A percentile compares a stretch with the other conserved stretches of the same genome.
Conservation (phyloP, 2,888 invertebrate species). For the Coronaproctus castanopsis region DNA sequence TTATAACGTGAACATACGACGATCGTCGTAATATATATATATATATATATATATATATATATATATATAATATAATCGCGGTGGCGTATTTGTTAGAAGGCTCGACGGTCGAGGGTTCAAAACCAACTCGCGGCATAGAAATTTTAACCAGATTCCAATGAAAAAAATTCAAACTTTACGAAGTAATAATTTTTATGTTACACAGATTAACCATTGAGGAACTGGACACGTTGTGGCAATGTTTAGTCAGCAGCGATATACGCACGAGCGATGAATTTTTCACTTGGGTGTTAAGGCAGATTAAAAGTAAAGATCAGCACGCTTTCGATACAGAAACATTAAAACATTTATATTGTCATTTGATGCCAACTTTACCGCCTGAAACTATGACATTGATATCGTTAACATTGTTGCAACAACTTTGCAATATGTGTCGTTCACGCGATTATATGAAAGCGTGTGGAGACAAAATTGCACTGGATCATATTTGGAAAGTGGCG, state of each 20-base stretch:
- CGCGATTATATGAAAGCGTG: conserved; percentile 13
- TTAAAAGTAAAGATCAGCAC: conserved; percentile 70
- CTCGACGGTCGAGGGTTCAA: too few relatives aligned
- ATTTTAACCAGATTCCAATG: too few relatives aligned
- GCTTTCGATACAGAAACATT: conserved; percentile 71
- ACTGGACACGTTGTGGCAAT: conserved; percentile 78
- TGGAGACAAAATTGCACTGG: conserved; percentile 42
- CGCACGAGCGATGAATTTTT: conserved; percentile 82
- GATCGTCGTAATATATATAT: too few relatives aligned
- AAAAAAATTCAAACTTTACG: too few relatives aligned
- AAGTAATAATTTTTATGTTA: too few relatives aligned
- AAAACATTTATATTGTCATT: conserved; percentile 67
- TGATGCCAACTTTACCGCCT: conserved; percentile 69
- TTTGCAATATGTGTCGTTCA: conserved; percentile 62
- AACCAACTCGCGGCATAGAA: too few relatives aligned
- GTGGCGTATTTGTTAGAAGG: too few relatives aligned
- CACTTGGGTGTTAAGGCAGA: conserved; percentile 80
- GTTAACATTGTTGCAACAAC: conserved; percentile 70
- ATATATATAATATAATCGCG: too few relatives aligned
- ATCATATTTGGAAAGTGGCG: conserved; percentile 86
- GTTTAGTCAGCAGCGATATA: conserved; percentile 59
- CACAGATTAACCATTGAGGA: conserved; percentile 59
- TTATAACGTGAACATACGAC: too few relatives aligned
- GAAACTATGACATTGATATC: conserved; percentile 84
- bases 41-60: too few relatives aligned